A percentile compares a stretch with the other conserved stretches of the same genome.
phyloP scores from a whole-genome alignment of 1,140 invertebrate genomes.

The Drosophila funebris region DNA sequence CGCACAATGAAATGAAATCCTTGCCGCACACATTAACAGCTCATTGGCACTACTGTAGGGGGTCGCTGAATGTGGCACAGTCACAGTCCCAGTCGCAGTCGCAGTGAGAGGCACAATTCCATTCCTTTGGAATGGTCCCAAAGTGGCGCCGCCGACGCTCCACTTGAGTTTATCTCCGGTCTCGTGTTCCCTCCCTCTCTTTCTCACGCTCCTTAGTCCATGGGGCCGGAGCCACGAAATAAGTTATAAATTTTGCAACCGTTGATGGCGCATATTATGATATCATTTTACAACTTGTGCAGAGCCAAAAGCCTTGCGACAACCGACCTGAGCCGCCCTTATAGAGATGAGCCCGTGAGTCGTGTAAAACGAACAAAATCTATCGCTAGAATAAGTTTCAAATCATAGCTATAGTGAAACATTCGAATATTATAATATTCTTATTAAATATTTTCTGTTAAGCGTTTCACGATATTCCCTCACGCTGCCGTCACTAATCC shows the following conservation, averaged over 20 bases:
- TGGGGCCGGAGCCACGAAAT: slow-evolving; percentile 49
- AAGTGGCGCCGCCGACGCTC: slow-evolving; percentile 76
- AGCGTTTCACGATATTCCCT: not conserved
- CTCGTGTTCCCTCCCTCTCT: not conserved
- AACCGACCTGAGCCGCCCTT: slow-evolving; percentile 25
- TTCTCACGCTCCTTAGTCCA: slow-evolving; percentile 20
- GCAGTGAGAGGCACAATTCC: slow-evolving; percentile 25
- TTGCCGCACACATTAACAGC: slow-evolving; percentile 80
- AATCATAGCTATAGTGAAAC: not conserved
- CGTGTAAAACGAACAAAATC: not conserved
- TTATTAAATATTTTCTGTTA: not conserved
- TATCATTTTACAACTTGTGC: slow-evolving; percentile 82
- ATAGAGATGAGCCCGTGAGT: slow-evolving; percentile 41
- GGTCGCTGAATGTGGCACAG: slow-evolving; percentile 42
- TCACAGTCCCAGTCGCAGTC: slow-evolving; percentile 10
- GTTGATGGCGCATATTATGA: slow-evolving; percentile 82
- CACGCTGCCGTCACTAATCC: slow-evolving; percentile 32
- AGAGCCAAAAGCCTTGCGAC: slow-evolving; percentile 44
- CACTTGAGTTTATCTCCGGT: slow-evolving; percentile 33
- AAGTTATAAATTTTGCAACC: slow-evolving; percentile 82
- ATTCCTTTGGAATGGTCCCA: slow-evolving; percentile 32
- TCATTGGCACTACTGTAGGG: slow-evolving; percentile 80
- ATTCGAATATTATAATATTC: not conserved
- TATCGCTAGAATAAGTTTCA: no score
- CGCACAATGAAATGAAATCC: slow-evolving; percentile 72